Evolutionary conservation across 2,797 vertebrate genomes (phyloP).

Genomic region (Enteromius radiatus): DNA sequence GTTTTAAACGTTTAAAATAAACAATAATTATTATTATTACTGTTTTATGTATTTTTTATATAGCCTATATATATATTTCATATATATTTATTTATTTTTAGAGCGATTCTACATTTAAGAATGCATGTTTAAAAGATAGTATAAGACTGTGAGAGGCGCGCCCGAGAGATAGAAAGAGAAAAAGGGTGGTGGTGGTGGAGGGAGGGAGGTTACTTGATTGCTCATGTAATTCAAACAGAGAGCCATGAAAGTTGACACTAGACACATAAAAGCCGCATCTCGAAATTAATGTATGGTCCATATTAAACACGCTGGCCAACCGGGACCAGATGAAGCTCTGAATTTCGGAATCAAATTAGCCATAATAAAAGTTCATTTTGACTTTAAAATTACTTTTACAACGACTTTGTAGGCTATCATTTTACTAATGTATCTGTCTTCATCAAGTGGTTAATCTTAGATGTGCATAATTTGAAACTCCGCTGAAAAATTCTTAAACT

Average conservation of each 20-base stretch:
- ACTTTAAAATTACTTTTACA: slow-evolving; percentile 49
- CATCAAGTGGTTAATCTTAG: slow-evolving; percentile 46
- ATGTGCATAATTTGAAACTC: slow-evolving; percentile 32
- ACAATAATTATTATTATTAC: not conserved
- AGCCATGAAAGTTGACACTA: slow-evolving; percentile 62
- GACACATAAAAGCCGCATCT: slow-evolving; percentile 63
- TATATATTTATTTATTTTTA: not conserved
- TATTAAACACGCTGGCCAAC: slow-evolving; percentile 59
- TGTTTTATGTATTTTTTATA: no score
- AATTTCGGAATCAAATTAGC: slow-evolving; percentile 61
- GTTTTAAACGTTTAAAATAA: not conserved
- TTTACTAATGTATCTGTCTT: slow-evolving; percentile 17
- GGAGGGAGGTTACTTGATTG: slow-evolving; percentile 54
- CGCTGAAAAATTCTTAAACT: slow-evolving; percentile 51
- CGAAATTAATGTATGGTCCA: slow-evolving; percentile 69
- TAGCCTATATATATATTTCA: no score
- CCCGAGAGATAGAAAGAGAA: slow-evolving; percentile 4
- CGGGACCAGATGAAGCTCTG: slow-evolving; percentile 61
- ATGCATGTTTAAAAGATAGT: not conserved
- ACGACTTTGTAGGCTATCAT: not conserved
- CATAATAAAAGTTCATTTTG: slow-evolving; percentile 50
- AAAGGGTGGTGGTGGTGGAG: not conserved
- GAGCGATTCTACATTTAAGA: not conserved
- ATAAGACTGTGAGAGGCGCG: not conserved
- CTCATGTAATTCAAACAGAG: slow-evolving; percentile 60